These are phyloP conservation scores for Hiodon alosoides DNA, from an alignment of 2,113 vertebrate genomes.

Conservation along the genomic window DNA sequence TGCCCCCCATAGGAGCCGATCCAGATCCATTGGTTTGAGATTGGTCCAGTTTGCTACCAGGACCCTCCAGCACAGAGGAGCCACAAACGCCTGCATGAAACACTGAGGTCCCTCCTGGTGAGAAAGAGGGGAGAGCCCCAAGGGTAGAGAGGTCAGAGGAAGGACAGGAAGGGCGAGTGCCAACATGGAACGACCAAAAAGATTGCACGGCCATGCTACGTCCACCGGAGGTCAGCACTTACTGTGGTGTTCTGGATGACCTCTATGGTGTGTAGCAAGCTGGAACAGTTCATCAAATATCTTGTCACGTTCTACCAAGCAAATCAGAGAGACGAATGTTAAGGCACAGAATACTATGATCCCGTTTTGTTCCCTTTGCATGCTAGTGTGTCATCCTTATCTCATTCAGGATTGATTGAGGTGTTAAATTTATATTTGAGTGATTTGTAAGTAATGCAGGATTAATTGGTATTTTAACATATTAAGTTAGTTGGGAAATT, in stretches of 20 bases:
- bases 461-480: too few species aligned
- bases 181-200: neutral
- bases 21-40: neutral
- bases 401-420: too few species aligned
- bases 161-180: neutral
- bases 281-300: slow-evolving; percentile 14
- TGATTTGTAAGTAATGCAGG: too few species aligned
- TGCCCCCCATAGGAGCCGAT: slow-evolving; percentile 15
- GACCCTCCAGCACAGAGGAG: slow-evolving; percentile 14
- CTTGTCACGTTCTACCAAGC: slow-evolving; percentile 3
- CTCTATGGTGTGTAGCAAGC: neutral
- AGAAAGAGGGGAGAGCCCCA: neutral
- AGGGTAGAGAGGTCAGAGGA: neutral
- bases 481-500: too few species aligned
- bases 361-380: too few species aligned
- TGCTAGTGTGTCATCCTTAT: too few species aligned
- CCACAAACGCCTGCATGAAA: slow-evolving; percentile 11
- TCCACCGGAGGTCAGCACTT: neutral
- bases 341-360: neutral
- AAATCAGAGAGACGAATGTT: neutral
- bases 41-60: slow-evolving; percentile 1
- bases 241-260: slow-evolving; percentile 3
- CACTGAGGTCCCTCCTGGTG: slow-evolving; percentile 1
- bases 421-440: too few species aligned
- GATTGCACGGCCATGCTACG: neutral